Base-by-base conservation (phyloP, 2,888 invertebrate genomes). In the Tupiocoris notatus region DNA sequence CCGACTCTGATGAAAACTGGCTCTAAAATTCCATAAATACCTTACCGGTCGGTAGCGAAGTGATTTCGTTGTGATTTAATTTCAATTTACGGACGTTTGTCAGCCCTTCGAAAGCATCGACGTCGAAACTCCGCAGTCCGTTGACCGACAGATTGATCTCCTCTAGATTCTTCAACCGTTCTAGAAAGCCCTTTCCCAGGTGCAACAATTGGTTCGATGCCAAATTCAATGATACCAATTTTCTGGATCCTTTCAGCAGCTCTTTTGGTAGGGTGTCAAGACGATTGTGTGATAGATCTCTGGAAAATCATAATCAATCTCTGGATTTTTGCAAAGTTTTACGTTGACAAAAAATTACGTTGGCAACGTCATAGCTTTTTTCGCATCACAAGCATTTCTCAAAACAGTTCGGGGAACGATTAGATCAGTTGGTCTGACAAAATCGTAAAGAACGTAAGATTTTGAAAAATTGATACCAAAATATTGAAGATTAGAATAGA, bases 71-170 rank as follows among this genome's bases (percentile, higher is more conserved):
- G 80, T 89, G 89, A 0, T 90, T 89, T 12, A 92, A 82, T 81
- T 91, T 90, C 65, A 93, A 84, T 78, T 88, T 86, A 81, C 87
- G 88, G 56, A 92, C 83, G 39, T 86, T 86, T 70, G 82, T 84
- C 65, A 92, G 83, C 66, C 87, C 85, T 3, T 82, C 81, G 81
- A 91, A 89, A 0, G 88, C 85, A 67, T 86, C 86, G 61, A 87
- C 87, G 77, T 88, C 87, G 63, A 92, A 84, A 17, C 84, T 84
- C 68, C 87, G 86, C 79, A 93, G 85, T 81, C 86, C 86, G 83
- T 93, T 93, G 77, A 87, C 88, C 1, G 90, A 89, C 20, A 92
- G 83, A 84, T 92, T 92, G 77, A 93, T 84, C 81, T 91, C 90
- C 81, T 88, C 88, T 18, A 93, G 83, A 1, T 86, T 86, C 7